Conservation (phyloP, 2,797 vertebrate species). For the Hozukius guyotensis region DNA sequence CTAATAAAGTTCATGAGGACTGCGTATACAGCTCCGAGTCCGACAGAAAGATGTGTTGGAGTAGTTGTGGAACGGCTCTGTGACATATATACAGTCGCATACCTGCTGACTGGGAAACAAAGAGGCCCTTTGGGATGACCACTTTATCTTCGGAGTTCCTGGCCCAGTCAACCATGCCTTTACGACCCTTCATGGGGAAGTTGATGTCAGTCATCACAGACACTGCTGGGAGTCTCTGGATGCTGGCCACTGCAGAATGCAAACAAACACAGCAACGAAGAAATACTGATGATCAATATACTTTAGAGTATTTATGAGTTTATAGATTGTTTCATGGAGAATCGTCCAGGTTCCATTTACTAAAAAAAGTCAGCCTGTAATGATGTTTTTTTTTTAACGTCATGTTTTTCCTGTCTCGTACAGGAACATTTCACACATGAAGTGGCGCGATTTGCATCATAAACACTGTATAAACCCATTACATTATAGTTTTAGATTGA, state of each 20-base stretch:
- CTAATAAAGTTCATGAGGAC: not conserved
- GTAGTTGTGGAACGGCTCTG: not conserved
- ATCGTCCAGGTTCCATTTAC: not conserved
- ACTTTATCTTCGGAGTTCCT: conserved; percentile 98
- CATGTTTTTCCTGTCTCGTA: not conserved
- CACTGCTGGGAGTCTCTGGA: conserved; percentile 97
- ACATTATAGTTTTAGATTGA: not conserved
- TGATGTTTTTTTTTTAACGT: not conserved
- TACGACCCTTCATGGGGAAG: conserved; percentile 99
- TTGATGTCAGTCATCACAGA: conserved; percentile 98
- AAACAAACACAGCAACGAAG: conserved; percentile 34
- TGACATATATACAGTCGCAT: conserved; percentile 55
- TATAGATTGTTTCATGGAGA: not conserved
- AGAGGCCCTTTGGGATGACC: conserved; percentile 97
- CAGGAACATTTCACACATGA: not conserved
- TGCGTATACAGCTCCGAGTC: not conserved
- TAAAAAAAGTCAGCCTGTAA: not conserved
- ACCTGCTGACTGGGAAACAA: conserved; percentile 96
- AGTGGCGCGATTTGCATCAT: not conserved
- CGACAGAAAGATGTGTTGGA: conserved; percentile 8
- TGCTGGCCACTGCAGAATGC: conserved; percentile 91
- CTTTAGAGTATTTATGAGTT: conserved; percentile 4
- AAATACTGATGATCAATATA: conserved; percentile 44
- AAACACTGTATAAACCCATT: not conserved
- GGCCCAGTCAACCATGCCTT: conserved; percentile 99